Evolutionary conservation across 92 coral and sea anemone species (phyloP).

Genomic region (Zoanthus solanderi): DNA sequence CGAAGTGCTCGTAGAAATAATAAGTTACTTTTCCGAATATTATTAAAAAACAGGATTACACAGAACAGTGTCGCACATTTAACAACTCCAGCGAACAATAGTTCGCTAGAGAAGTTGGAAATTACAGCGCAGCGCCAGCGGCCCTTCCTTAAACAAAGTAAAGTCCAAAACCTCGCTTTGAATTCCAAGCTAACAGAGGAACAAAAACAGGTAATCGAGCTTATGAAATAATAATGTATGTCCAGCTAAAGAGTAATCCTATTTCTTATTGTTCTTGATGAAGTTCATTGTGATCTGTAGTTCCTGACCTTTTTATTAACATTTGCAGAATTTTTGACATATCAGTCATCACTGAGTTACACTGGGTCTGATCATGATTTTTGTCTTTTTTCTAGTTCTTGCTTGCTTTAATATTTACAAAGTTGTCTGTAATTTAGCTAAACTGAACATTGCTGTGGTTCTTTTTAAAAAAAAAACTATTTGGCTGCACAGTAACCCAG

Average conservation of each 20-base stretch:
- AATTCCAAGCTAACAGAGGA: slow-evolving; percentile 30
- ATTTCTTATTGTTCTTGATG: background rate
- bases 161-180: slow-evolving; percentile 9
- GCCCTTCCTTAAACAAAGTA: slow-evolving; percentile 30
- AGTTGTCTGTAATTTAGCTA: too few species aligned
- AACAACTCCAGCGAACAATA: background rate
- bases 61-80: background rate
- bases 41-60: background rate
- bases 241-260: background rate
- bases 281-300: background rate
- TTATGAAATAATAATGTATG: background rate
- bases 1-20: slow-evolving; percentile 11
- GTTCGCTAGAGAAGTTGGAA: background rate
- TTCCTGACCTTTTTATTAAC: too few species aligned
- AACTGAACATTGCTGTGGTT: too few species aligned
- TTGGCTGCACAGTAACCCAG: too few species aligned
- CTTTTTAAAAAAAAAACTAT: too few species aligned
- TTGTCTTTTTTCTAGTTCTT: too few species aligned
- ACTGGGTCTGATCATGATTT: too few species aligned
- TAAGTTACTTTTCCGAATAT: background rate
- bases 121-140: background rate
- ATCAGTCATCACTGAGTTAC: too few species aligned
- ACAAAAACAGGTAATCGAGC: slow-evolving; percentile 32
- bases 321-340: too few species aligned
- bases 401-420: too few species aligned